phyloP scores from a whole-genome alignment of 2,797 vertebrate genomes.

The Rhinogobio ventralis region DNA sequence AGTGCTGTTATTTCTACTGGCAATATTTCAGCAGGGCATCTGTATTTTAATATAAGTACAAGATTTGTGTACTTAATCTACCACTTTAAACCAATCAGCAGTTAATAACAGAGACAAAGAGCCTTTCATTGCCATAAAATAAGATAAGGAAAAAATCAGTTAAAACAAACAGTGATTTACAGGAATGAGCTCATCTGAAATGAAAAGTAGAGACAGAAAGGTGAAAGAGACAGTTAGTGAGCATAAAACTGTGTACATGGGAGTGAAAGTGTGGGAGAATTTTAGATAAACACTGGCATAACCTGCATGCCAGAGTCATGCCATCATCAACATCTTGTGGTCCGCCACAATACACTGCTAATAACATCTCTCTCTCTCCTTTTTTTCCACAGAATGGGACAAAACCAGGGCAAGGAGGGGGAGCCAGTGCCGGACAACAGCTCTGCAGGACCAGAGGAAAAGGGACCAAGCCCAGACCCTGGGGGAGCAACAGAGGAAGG shows the following conservation, averaged over 20 bases:
- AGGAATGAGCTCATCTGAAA: neutral
- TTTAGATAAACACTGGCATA: slow-evolving; percentile 55
- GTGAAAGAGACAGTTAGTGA: slow-evolving; percentile 6
- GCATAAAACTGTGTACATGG: slow-evolving; percentile 18
- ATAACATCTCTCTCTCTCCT: slow-evolving; percentile 63
- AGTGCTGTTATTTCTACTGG: neutral
- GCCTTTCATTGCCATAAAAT: neutral
- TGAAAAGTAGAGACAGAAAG: slow-evolving; percentile 22
- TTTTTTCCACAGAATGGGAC: slow-evolving; percentile 81
- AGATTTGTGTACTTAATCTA: neutral
- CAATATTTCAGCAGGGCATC: neutral
- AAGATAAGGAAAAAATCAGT: neutral
- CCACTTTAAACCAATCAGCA: neutral
- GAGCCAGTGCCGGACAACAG: slow-evolving; percentile 62
- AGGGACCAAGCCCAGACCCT: slow-evolving; percentile 53
- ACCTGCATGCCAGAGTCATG: slow-evolving; percentile 61
- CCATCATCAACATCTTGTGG: slow-evolving; percentile 52
- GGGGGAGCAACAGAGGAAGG: slow-evolving; percentile 68
- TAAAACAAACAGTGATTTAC: slow-evolving; percentile 1
- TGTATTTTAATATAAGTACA: neutral
- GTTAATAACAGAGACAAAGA: neutral
- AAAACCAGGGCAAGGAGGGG: slow-evolving; percentile 78
- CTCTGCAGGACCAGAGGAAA: slow-evolving; percentile 62
- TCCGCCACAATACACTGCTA: slow-evolving; percentile 17
- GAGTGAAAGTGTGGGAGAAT: slow-evolving; percentile 49